Conservation (phyloP, 1,140 invertebrate genomes). For the Trichonephila clavipes region DNA sequence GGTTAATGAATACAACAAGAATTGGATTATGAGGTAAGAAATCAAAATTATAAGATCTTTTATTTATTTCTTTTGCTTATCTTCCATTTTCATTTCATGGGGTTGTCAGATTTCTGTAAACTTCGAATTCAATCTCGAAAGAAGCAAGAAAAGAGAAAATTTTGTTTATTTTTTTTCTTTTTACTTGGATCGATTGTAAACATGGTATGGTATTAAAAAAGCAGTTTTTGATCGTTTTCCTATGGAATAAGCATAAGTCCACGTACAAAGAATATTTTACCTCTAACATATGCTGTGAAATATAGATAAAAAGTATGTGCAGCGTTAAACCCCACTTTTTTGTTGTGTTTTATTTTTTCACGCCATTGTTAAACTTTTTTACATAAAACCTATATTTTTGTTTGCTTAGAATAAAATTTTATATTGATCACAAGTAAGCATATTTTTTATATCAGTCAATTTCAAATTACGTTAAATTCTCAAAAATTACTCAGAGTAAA, state of each 20-base stretch:
- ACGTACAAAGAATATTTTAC: background rate
- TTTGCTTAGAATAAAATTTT: background rate
- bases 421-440: background rate
- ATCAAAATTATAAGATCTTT: conserved; percentile 3
- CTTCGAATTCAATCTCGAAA: background rate
- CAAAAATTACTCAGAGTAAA: too few relatives aligned
- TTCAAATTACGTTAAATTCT: too few relatives aligned
- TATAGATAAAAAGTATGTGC: background rate
- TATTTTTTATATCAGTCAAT: too few relatives aligned
- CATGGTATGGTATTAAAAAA: background rate
- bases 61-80: background rate
- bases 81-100: background rate
- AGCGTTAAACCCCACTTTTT: background rate
- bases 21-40: conserved; percentile 33
- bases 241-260: background rate
- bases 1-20: conserved; percentile 32
- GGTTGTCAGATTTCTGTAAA: background rate
- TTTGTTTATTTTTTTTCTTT: background rate
- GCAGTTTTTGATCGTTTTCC: background rate
- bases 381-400: too few relatives aligned
- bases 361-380: too few relatives aligned
- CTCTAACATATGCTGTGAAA: background rate
- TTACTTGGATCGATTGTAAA: background rate
- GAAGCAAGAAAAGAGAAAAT: background rate
- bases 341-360: background rate